Conservation (phyloP, 1,140 invertebrate genomes). For the Theocolax elegans region DNA sequence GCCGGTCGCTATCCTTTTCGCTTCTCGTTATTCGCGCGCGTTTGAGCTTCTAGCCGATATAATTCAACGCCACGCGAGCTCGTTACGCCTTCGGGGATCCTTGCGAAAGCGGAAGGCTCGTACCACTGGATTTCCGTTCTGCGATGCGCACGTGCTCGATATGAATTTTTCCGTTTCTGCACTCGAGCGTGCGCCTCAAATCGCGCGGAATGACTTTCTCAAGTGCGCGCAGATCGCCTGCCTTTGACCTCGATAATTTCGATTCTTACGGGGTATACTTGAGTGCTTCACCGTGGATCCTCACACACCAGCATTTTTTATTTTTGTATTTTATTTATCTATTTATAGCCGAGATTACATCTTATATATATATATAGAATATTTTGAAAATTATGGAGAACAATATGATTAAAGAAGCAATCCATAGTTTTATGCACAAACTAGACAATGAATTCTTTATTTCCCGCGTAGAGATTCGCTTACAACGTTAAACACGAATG, state of each 20-base stretch:
- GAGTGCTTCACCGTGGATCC: background rate
- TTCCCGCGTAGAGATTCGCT: no score
- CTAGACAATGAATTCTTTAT: no score
- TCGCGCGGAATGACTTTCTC: background rate
- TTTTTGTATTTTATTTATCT: no score
- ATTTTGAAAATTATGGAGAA: no score
- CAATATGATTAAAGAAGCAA: no score
- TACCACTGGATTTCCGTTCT: background rate
- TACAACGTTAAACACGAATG: no score
- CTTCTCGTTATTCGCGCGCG: background rate
- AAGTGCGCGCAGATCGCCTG: background rate
- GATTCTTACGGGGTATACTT: background rate
- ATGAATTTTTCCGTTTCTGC: background rate
- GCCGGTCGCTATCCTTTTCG: background rate
- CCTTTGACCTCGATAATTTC: background rate
- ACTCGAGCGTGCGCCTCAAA: background rate
- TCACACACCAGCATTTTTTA: no score
- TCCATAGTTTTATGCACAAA: no score
- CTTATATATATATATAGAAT: no score
- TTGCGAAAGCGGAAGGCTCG: slow-evolving; percentile 22
- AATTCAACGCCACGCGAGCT: slow-evolving; percentile 41
- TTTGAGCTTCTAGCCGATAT: background rate
- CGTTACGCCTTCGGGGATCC: slow-evolving; percentile 37
- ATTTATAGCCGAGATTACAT: no score
- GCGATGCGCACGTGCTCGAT: background rate